These are phyloP conservation scores for Apodemia zela DNA, from an alignment of 2,888 invertebrate genomes.

Conservation along the genomic window DNA sequence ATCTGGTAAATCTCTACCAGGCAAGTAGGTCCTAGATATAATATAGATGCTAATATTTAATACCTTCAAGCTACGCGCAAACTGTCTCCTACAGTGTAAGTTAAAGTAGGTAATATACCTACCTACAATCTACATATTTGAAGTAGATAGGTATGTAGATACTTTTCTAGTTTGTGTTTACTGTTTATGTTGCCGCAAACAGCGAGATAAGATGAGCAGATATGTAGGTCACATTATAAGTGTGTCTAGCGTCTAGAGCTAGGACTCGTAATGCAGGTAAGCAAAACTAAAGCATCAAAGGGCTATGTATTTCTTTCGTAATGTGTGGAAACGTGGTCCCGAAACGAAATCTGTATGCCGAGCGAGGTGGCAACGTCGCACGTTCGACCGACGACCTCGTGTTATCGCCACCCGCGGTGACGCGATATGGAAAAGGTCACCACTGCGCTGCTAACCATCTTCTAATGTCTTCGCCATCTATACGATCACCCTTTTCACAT, in stretches of 20 bases:
- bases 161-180: not conserved
- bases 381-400: constrained; percentile 72
- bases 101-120: too few relatives aligned
- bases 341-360: constrained; percentile 49
- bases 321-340: constrained; percentile 40
- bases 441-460: constrained; percentile 56
- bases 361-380: constrained; percentile 71
- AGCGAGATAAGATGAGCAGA: constrained; percentile 12
- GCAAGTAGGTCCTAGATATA: too few relatives aligned
- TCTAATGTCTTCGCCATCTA: constrained; percentile 63
- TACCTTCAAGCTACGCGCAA: too few relatives aligned
- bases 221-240: constrained; percentile 17
- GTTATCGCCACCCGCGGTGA: constrained; percentile 69
- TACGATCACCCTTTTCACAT: constrained; percentile 64
- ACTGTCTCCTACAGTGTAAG: not conserved
- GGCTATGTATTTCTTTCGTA: constrained; percentile 38
- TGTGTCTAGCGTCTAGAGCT: constrained; percentile 16
- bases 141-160: not conserved
- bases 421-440: constrained; percentile 73
- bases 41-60: too few relatives aligned
- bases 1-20: too few relatives aligned
- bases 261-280: constrained; percentile 24
- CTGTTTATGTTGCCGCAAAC: not conserved
- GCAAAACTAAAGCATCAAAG: constrained; percentile 30
- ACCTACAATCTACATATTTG: too few relatives aligned